Percentiles rank a stretch among this genome's conserved stretches.
phyloP scores from a whole-genome alignment of 2,888 invertebrate genomes.

The Patella ulyssiponensis region DNA sequence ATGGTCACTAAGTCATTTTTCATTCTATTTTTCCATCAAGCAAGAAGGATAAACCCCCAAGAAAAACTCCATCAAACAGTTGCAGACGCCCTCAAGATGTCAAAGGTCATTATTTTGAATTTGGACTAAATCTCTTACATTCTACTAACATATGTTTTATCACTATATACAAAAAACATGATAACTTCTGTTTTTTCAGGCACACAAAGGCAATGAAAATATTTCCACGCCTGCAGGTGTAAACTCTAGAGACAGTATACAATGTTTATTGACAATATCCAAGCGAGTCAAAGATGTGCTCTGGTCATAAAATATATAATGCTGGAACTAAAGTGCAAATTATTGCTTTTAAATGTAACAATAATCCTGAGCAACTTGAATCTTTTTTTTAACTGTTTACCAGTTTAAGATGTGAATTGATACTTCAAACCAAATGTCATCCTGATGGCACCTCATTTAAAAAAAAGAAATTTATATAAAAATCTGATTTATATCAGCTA shows the following conservation, averaged over 20 bases:
- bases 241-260: background rate
- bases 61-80: background rate
- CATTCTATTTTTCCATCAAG: background rate
- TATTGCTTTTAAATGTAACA: too few relatives aligned
- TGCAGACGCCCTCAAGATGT: conserved; percentile 2
- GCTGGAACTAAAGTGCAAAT: too few relatives aligned
- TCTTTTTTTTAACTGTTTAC: too few relatives aligned
- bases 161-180: background rate
- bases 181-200: background rate
- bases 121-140: conserved; percentile 4
- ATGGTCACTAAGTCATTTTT: conserved; percentile 8
- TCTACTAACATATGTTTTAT: conserved; percentile 9
- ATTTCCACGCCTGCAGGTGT: background rate
- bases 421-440: too few relatives aligned
- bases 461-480: too few relatives aligned
- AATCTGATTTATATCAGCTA: too few relatives aligned
- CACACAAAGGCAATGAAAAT: conserved; percentile 12
- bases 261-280: too few relatives aligned
- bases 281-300: too few relatives aligned
- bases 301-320: too few relatives aligned
- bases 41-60: background rate
- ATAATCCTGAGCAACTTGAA: too few relatives aligned
- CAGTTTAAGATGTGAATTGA: too few relatives aligned
- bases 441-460: too few relatives aligned
- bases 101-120: conserved; percentile 7